Evolutionary conservation across 2,113 vertebrate species (phyloP), one percentile per base, ranked within the genome.

Genomic region (Callionymus lyra): DNA sequence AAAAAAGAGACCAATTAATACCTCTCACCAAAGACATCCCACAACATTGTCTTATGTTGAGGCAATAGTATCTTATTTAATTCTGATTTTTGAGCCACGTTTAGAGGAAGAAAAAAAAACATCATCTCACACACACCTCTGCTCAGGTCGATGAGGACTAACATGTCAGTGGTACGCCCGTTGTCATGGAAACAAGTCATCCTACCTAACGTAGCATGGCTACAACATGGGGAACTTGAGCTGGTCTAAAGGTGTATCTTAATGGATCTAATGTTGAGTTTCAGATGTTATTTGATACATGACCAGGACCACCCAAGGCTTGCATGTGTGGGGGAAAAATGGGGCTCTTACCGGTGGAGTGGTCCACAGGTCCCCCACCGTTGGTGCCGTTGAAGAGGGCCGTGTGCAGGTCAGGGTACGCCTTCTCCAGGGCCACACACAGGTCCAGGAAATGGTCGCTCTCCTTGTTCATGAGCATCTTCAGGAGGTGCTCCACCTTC

Each of bases 391-490:
- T 64, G 83, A 94, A 91, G 56, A 95, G 89, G 75, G 88, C 81
- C 64, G 89, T 66, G 41, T 92, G 85, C 80, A 95, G 91, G 84
- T 93, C 89, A 57, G 92, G 91, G 83, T 94, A 89, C 6, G 91
- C 90, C 84, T 94, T 95, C 86, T 97, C 92, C 84, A 97, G 80
- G 65, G 93, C 93, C 71, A 89, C 89, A 47, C 91, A 89, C 81
- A 97, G 88, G 70, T 94, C 91, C 67, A 85, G 89, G 87, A 93
- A 91, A 85, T 93, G 92, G 79, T 97, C 93, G 69, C 86, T 90
- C 63, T 95, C 91, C 82, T 96, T 95, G 76, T 84, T 89, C 81
- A 91, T 77, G 50, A 97, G 88, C 86, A 97, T 89, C 84, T 93
- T 86, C 63, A 97, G 72, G 43, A 97, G 87, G 75, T 90, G 88